These are phyloP conservation scores for Beris morrisii DNA, from an alignment of 2,888 invertebrate genomes.

Conservation along the genomic window DNA sequence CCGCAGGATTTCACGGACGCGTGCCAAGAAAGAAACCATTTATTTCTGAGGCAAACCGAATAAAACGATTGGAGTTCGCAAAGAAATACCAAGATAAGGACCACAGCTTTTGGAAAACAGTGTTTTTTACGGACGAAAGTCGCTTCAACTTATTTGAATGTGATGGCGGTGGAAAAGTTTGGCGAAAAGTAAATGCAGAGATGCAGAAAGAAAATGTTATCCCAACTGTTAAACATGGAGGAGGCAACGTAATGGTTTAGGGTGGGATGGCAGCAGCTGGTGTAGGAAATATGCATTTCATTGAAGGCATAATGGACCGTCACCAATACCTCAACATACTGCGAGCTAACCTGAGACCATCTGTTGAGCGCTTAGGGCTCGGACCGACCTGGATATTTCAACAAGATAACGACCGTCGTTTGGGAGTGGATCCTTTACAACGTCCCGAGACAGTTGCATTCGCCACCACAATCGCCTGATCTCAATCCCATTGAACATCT, in stretches of 20 bases:
- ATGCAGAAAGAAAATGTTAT: too few relatives aligned
- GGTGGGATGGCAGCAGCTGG: too few relatives aligned
- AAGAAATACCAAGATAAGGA: conserved; percentile 32
- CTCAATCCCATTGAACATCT: conserved; percentile 4
- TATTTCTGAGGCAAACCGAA: conserved; percentile 22
- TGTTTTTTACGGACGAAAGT: too few relatives aligned
- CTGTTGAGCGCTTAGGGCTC: not conserved
- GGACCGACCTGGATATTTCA: conserved; percentile 3
- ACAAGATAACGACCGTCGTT: not conserved
- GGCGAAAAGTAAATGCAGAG: too few relatives aligned
- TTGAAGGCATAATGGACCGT: too few relatives aligned
- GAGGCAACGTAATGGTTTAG: too few relatives aligned
- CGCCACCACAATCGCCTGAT: conserved; percentile 1
- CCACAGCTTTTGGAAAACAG: conserved; percentile 20
- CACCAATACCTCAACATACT: too few relatives aligned
- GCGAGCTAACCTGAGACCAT: too few relatives aligned
- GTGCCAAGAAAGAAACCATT: conserved; percentile 33
- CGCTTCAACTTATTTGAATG: too few relatives aligned
- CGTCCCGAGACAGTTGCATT: not conserved
- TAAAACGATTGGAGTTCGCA: conserved; percentile 32
- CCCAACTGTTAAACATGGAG: too few relatives aligned
- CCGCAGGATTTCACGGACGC: conserved; percentile 28
- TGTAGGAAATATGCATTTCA: too few relatives aligned
- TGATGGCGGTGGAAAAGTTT: too few relatives aligned
- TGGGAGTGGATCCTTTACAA: conserved; percentile 6